Evolutionary conservation across 2,797 vertebrate genomes (phyloP).

Genomic region (Lepus oiostolus): DNA sequence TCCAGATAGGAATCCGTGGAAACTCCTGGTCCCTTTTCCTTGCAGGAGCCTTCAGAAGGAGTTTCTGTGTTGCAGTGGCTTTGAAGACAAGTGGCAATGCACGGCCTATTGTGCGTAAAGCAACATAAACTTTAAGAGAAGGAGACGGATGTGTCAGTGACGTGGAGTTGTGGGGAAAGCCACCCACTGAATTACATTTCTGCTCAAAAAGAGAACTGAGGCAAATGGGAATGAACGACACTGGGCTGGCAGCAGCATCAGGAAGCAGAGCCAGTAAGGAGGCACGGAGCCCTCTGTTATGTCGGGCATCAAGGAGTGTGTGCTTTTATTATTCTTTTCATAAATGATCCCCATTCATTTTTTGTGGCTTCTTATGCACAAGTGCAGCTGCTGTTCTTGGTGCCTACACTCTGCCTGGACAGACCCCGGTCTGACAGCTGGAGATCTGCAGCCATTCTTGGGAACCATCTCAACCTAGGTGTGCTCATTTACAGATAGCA

Average conservation of each 20-base stretch:
- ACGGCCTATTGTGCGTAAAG: conserved; percentile 21
- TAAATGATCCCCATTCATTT: conserved; percentile 61
- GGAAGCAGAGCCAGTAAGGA: background rate
- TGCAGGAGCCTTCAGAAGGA: conserved; percentile 70
- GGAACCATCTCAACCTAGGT: background rate
- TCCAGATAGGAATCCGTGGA: background rate
- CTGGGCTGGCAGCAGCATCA: background rate
- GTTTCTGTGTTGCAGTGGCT: conserved; percentile 68
- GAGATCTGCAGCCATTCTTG: background rate
- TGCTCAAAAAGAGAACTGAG: conserved; percentile 29
- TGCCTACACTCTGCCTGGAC: background rate
- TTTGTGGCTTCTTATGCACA: conserved; percentile 43
- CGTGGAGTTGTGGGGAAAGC: conserved; percentile 50
- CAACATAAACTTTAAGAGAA: conserved; percentile 57
- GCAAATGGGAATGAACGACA: background rate
- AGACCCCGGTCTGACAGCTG: background rate
- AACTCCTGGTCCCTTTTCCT: background rate
- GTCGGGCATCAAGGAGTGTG: conserved; percentile 28
- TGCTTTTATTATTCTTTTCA: conserved; percentile 40
- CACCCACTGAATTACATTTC: conserved; percentile 72
- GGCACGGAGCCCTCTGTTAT: conserved; percentile 58
- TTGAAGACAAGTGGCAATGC: conserved; percentile 24
- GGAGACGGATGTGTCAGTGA: conserved; percentile 73
- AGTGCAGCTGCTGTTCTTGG: background rate
- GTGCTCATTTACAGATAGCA: conserved; percentile 41